Base-by-base conservation (phyloP, 1,140 invertebrate species). In the Alviniconcha marisindica region DNA sequence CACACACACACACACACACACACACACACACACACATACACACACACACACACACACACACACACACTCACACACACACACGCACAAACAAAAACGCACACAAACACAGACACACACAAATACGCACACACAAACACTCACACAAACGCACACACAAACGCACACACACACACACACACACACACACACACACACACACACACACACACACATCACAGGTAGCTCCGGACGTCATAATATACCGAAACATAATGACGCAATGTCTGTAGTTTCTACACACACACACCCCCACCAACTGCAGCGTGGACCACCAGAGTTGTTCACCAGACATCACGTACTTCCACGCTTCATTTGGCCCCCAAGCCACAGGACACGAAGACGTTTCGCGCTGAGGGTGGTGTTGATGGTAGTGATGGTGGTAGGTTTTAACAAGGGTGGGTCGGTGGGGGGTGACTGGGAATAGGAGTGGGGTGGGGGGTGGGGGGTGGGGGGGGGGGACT, bases 21-120 rank as follows among this genome's bases (percentile, higher is more conserved):
- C 78, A 60, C 28, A 74, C 36, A 74, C 51, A 73, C 42, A 48
- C 38, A 73, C 40, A 82, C 36, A 31, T 51, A 3, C 33, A 74
- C 24, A 36, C 71, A 51, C 36, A 18, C 24, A 73, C 44, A 74
- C n/a, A 44, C 36, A 28, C 48, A 51, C 69, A 76, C 71, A 1
- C 44, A 36, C n/a, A 31, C 48, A 69, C 60, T 40, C 31, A 10
- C 24, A 77, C 74, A 77, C 15, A 31, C 31, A 73, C 28, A 77
- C 28, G 44, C 31, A 77, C 77, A 78, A 10, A 78, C 18, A 38
- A n/a, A 48, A 28, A 78, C 74, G 36, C 31, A 31, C 69, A 73
- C 69, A 77, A 33, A 63, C 56, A 81, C 76, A 77, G 21, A 51
- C 76, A 51, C 76, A 48, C 40, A 77, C 76, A 48, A 33, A 77